Conservation (phyloP, 2,888 invertebrate genomes). For the Cataglyphis altisquamis region DNA sequence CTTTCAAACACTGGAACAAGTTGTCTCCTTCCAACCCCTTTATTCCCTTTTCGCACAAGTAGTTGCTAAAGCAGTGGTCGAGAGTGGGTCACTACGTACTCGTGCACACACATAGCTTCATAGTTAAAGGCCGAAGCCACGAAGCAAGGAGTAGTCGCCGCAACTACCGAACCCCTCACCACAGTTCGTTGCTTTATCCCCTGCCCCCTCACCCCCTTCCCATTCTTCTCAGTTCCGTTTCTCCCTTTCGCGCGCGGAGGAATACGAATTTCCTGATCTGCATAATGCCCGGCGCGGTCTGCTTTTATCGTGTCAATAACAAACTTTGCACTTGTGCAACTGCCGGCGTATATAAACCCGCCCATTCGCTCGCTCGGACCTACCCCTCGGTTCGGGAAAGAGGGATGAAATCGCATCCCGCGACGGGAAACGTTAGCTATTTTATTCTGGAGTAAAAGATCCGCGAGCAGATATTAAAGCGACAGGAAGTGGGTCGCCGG, state of each 20-base stretch:
- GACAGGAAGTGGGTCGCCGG: conserved; percentile 37
- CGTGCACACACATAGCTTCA: conserved; percentile 1
- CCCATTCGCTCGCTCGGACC: conserved; percentile 11
- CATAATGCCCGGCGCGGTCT: conserved; percentile 66
- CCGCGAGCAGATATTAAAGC: conserved; percentile 50
- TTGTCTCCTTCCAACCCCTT: neutral
- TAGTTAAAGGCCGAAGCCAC: conserved; percentile 12
- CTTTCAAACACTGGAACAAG: conserved; percentile 1
- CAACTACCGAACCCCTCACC: conserved; percentile 19
- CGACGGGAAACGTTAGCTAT: conserved; percentile 57
- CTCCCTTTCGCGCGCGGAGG: conserved; percentile 23
- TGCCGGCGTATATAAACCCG: conserved; percentile 57
- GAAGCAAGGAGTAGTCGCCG: conserved; percentile 28
- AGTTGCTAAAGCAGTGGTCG: conserved; percentile 19
- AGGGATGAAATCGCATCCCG: conserved; percentile 13
- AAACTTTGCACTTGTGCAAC: conserved; percentile 72
- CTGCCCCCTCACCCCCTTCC: neutral
- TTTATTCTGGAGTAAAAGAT: conserved; percentile 69
- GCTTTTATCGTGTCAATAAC: conserved; percentile 68
- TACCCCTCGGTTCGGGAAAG: neutral
- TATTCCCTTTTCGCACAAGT: neutral
- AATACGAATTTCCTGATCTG: conserved; percentile 73
- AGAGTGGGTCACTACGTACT: conserved; percentile 30
- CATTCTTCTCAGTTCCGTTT: neutral
- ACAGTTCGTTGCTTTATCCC: neutral